Evolutionary conservation across 1,140 invertebrate genomes (phyloP), one percentile per base, ranked within the genome.

Genomic region (Himalopsyche phryganea): DNA sequence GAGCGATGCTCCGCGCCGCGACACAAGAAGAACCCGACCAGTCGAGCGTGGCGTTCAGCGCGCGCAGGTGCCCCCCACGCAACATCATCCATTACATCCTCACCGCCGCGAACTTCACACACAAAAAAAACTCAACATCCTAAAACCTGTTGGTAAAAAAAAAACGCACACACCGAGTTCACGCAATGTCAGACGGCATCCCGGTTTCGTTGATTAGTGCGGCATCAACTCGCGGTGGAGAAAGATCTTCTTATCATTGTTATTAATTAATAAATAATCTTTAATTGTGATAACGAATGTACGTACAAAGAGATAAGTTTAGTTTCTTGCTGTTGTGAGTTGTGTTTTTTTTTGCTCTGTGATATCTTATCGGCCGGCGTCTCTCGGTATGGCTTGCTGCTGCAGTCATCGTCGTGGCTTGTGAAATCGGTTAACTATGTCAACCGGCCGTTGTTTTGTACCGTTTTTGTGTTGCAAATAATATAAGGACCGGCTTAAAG

Each of bases 401-500:
- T n/a, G n/a, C n/a, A n/a, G n/a, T n/a, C n/a, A n/a, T n/a, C n/a
- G n/a, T n/a, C n/a, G n/a, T n/a, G 20, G n/a, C 40, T 55, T 23
- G 11, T n/a, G 33, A 58, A 58, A 40, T 58, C 40, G 44, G 49
- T 50, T 40, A 58, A 50, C 36, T 32, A 32, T 46, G 45, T 51
- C 36, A 32, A 32, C 19, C 19, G 40, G 17, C 20, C 33, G 19
- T n/a, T 48, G n/a, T n/a, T n/a, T 28, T 28, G 23, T 5, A 28
- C 23, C 23, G 23, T 28, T 28, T 9, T 28, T 28, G 23, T 28
- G 23, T 28, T 9, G 23, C 9, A n/a, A n/a, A n/a, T n/a, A n/a
- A n/a, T n/a, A n/a, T n/a, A n/a, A n/a, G n/a, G n/a, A n/a, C n/a
- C n/a, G n/a, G n/a, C n/a, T n/a, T n/a, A n/a, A n/a, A n/a, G n/a